Percentiles rank a stretch among this genome's conserved stretches.
Evolutionary conservation across 1,140 invertebrate species (phyloP).

Genomic region (Listronotus bonariensis): DNA sequence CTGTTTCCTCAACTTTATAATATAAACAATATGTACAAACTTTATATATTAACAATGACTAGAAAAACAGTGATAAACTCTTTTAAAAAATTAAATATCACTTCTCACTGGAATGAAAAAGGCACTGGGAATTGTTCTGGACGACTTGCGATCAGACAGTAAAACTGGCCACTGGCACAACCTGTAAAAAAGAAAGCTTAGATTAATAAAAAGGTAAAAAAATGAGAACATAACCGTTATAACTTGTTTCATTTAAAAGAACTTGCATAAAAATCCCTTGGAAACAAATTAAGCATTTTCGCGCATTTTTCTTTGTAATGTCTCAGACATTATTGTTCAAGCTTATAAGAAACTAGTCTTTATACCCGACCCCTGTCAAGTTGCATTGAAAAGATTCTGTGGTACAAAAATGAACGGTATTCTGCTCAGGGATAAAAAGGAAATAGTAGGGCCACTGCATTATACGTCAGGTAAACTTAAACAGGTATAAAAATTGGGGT

Average conservation of each 20-base stretch:
- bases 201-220: slow-evolving; percentile 17
- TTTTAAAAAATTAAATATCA: slow-evolving; percentile 49
- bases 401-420: slow-evolving; percentile 43
- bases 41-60: slow-evolving; percentile 51
- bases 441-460: slow-evolving; percentile 31
- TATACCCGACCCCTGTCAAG: slow-evolving; percentile 43
- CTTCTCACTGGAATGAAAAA: slow-evolving; percentile 48
- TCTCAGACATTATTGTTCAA: slow-evolving; percentile 49
- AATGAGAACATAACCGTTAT: slow-evolving; percentile 30
- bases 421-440: slow-evolving; percentile 38
- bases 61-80: slow-evolving; percentile 50
- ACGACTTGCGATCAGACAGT: slow-evolving; percentile 33
- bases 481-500: slow-evolving; percentile 41
- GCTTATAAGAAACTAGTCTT: slow-evolving; percentile 41
- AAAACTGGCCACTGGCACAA: slow-evolving; percentile 43
- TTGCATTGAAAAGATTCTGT: slow-evolving; percentile 40
- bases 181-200: slow-evolving; percentile 49
- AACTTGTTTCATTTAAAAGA: slow-evolving; percentile 26
- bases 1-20: slow-evolving; percentile 6
- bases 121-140: slow-evolving; percentile 45
- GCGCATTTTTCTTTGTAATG: slow-evolving; percentile 41
- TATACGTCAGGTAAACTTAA: slow-evolving; percentile 42
- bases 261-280: slow-evolving; percentile 12
- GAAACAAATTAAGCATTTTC: slow-evolving; percentile 24
- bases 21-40: slow-evolving; percentile 50